A percentile compares a stretch with the other conserved stretches of the same genome.
These are phyloP conservation scores for Acanthacorydalis orientalis DNA, from an alignment of 2,888 invertebrate species.

Conservation along the genomic window DNA sequence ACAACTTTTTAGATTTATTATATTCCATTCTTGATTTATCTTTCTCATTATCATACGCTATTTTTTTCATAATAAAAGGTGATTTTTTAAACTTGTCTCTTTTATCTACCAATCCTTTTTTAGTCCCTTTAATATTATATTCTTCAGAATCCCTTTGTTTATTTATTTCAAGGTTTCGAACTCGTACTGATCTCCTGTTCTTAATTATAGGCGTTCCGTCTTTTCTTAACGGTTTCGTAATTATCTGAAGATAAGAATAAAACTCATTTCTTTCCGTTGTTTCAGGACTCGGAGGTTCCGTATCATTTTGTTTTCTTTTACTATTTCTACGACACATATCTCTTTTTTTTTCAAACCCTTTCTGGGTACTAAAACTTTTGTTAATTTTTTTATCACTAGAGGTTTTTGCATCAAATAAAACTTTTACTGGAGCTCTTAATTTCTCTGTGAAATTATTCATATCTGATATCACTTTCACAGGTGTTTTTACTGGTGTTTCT, in stretches of 20 bases:
- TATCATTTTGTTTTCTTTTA: not conserved
- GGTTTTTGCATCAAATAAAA: conserved; percentile 1
- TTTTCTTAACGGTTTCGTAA: conserved; percentile 19
- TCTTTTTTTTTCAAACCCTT: too few species aligned
- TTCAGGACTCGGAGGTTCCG: conserved; percentile 18
- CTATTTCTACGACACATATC: not conserved
- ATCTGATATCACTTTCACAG: too few species aligned
- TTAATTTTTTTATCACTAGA: conserved; percentile 1
- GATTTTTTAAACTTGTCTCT: not conserved
- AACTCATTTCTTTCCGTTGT: conserved; percentile 22
- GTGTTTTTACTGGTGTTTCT: too few species aligned
- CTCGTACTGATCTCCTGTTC: conserved; percentile 21
- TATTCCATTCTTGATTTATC: not conserved
- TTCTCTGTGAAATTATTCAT: too few species aligned
- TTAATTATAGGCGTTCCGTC: conserved; percentile 15
- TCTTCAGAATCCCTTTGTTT: conserved; percentile 1
- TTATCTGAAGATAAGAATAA: conserved; percentile 23
- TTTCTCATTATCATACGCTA: not conserved
- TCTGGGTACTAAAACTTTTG: not conserved
- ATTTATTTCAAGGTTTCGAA: conserved; percentile 15
- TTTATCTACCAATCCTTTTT: not conserved
- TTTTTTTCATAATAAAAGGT: not conserved
- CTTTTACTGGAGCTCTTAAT: not conserved
- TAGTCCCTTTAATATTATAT: not conserved
- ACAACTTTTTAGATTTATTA: not conserved